These are phyloP conservation scores for Prunella fulvescens DNA, from an alignment of 2,113 vertebrate species.

Conservation along the genomic window DNA sequence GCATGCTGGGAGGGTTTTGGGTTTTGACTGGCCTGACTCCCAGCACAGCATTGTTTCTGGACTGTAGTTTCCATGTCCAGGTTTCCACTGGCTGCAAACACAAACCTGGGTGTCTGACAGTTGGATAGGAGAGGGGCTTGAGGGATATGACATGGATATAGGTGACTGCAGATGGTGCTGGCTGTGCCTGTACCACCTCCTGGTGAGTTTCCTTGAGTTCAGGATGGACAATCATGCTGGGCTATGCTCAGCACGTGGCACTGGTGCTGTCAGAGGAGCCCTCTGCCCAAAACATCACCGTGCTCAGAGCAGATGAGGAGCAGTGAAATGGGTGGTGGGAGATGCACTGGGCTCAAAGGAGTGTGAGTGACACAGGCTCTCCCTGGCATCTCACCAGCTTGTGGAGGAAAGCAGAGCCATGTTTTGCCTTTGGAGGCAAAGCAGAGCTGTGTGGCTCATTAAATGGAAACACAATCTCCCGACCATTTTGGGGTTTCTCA, in stretches of 20 bases:
- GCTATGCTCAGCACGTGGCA: rapidly evolving
- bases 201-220: neutral
- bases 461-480: neutral
- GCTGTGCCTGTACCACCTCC: neutral
- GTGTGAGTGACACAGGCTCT: neutral
- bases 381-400: rapidly evolving
- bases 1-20: neutral
- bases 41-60: rapidly evolving
- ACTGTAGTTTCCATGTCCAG: neutral
- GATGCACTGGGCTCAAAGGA: neutral
- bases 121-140: neutral
- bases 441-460: neutral
- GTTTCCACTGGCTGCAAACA: neutral
- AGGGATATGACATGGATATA: neutral
- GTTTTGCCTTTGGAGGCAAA: neutral
- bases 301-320: rapidly evolving
- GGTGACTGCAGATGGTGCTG: neutral
- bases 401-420: neutral
- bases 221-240: neutral
- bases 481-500: neutral
- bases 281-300: neutral
- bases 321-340: neutral
- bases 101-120: neutral
- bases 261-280: neutral
- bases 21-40: neutral